Percentiles rank a stretch among this genome's conserved stretches.
Conservation (phyloP, 2,113 vertebrate genomes). For the Saiga tatarica region DNA sequence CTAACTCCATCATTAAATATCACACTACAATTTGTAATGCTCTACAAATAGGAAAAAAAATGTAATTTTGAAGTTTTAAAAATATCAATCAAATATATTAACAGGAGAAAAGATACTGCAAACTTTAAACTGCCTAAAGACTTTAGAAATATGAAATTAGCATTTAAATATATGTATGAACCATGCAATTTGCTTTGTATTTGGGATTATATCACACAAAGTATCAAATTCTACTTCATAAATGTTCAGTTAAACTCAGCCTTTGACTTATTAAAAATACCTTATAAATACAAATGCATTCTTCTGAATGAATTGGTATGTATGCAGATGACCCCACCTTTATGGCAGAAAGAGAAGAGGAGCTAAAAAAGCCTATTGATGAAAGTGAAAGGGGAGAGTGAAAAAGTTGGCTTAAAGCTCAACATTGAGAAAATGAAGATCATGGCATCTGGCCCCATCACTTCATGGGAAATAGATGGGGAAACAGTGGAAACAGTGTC, state of each 20-base stretch:
- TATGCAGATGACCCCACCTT: background rate
- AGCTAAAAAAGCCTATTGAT: no score
- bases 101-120: background rate
- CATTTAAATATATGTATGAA: background rate
- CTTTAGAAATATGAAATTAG: conserved; percentile 37
- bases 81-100: conserved; percentile 21
- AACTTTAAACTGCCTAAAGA: background rate
- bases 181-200: background rate
- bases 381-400: no score
- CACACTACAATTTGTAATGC: conserved; percentile 32
- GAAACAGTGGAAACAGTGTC: no score
- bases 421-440: no score
- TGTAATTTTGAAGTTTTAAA: conserved; percentile 59
- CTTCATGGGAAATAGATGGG: no score
- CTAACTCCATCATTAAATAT: conserved; percentile 67
- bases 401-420: no score
- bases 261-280: background rate
- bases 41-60: conserved; percentile 66
- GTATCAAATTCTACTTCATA: background rate
- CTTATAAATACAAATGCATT: background rate
- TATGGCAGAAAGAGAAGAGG: no score
- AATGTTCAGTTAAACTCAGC: background rate
- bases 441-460: no score
- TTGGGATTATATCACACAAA: background rate
- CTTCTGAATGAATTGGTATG: background rate